A percentile compares a stretch with the other conserved stretches of the same genome.
phyloP scores from a whole-genome alignment of 1,140 invertebrate genomes.

The Harlomillsia oculata region DNA sequence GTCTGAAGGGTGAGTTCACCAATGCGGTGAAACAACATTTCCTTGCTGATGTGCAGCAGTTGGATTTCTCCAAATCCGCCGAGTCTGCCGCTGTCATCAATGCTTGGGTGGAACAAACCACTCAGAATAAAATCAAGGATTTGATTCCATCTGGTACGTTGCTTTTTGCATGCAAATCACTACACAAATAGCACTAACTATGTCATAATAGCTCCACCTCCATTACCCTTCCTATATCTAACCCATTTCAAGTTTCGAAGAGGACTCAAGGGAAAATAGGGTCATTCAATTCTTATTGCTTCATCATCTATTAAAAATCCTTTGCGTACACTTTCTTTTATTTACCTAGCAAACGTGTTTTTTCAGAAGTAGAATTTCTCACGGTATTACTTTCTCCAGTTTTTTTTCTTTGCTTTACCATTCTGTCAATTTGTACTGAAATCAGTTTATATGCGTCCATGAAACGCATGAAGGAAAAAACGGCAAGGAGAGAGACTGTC shows the following conservation, averaged over 20 bases:
- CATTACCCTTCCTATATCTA: neutral
- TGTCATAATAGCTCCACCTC: no score
- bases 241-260: neutral
- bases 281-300: neutral
- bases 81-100: constrained; percentile 39
- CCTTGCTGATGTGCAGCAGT: constrained; percentile 29
- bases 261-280: neutral
- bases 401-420: no score
- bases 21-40: constrained; percentile 29
- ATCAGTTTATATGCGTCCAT: no score
- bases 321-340: no score
- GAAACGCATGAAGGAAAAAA: no score
- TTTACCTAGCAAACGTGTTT: no score
- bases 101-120: constrained; percentile 41
- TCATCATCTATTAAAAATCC: neutral
- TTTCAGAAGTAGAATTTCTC: no score
- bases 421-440: no score
- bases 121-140: constrained; percentile 41
- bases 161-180: neutral
- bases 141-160: constrained; percentile 38
- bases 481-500: no score
- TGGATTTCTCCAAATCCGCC: constrained; percentile 35
- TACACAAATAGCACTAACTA: no score
- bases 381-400: no score
- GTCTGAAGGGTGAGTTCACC: constrained; percentile 25